These are phyloP conservation scores for Natator depressus DNA, from an alignment of 2,113 vertebrate species.

Conservation along the genomic window DNA sequence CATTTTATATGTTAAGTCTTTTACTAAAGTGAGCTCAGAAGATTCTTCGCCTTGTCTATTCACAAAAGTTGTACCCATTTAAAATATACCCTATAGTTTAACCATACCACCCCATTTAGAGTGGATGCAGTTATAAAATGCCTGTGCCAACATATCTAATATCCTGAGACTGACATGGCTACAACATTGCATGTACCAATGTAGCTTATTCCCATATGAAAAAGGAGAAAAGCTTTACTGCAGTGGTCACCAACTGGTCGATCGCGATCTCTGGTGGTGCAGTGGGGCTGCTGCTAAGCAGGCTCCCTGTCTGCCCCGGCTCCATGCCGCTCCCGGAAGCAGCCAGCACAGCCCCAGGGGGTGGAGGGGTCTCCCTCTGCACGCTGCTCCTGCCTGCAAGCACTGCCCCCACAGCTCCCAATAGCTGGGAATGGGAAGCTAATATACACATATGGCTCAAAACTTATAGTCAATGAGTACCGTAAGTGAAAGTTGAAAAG, in stretches of 20 bases:
- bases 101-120: not conserved
- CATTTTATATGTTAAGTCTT: not conserved
- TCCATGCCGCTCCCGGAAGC: no score
- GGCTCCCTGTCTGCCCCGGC: no score
- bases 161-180: not conserved
- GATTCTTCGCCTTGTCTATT: not conserved
- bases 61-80: not conserved
- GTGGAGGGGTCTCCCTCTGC: no score
- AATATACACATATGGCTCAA: not conserved
- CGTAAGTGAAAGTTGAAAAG: not conserved
- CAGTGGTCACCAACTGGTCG: no score
- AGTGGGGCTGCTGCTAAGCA: no score
- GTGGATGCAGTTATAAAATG: not conserved
- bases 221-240: not conserved
- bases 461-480: not conserved
- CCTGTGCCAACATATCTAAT: not conserved
- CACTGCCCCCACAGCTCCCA: no score
- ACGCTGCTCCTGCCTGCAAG: no score
- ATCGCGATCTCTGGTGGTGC: no score
- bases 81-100: not conserved
- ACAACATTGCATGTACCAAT: not conserved
- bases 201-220: not conserved
- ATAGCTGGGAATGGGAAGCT: no score
- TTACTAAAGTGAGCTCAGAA: not conserved
- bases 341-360: no score